Percentiles rank a stretch among this genome's conserved stretches.
Conservation (phyloP, 1,140 invertebrate genomes). For the Ceratina australensis region DNA sequence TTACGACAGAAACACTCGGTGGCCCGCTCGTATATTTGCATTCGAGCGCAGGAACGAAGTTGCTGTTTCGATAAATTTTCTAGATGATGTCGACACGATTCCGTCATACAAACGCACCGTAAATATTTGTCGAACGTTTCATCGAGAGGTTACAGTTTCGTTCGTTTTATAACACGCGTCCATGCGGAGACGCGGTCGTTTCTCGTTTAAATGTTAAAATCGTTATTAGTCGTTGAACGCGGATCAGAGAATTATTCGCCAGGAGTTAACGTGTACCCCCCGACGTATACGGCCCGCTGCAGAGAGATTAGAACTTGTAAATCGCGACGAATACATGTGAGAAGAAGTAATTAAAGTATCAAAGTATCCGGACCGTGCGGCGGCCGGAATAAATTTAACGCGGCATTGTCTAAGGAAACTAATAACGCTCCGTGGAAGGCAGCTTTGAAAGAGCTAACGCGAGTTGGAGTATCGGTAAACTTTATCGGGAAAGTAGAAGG, state of each 20-base stretch:
- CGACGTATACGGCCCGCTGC: neutral
- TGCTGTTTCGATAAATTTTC: slow-evolving; percentile 35
- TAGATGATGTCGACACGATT: slow-evolving; percentile 18
- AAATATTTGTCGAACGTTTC: slow-evolving; percentile 21
- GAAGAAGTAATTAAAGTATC: slow-evolving; percentile 42
- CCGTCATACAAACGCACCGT: neutral
- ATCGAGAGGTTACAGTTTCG: neutral
- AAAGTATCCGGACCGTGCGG: neutral
- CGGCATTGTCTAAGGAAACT: slow-evolving; percentile 23
- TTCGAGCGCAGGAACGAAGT: neutral
- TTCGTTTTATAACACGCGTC: neutral
- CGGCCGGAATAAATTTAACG: slow-evolving; percentile 30
- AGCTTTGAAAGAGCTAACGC: slow-evolving; percentile 4
- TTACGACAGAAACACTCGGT: slow-evolving; percentile 19
- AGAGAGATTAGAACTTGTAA: slow-evolving; percentile 22
- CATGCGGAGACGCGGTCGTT: neutral
- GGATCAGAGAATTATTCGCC: neutral
- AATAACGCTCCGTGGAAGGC: slow-evolving; percentile 22
- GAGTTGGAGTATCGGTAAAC: slow-evolving; percentile 25
- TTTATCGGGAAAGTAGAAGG: slow-evolving; percentile 20
- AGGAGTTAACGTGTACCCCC: neutral
- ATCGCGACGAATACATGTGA: slow-evolving; percentile 19
- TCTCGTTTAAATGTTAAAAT: neutral
- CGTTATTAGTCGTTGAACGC: neutral
- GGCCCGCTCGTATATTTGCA: slow-evolving; percentile 2